Conservation (phyloP, 2,113 vertebrate species). For the Brachypodius melanocephalos region DNA sequence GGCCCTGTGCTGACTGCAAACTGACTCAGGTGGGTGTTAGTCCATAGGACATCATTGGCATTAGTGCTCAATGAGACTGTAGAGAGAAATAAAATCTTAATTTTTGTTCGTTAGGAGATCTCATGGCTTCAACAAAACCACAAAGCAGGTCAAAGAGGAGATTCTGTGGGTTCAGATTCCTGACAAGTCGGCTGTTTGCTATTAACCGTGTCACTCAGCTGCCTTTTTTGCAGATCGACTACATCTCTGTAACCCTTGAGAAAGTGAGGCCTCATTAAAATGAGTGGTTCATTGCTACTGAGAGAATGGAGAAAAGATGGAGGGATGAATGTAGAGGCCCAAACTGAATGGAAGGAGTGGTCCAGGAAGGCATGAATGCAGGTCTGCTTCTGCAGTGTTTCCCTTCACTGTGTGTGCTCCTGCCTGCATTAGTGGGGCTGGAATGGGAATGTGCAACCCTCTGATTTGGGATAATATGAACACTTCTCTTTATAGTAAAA, state of each 20-base stretch:
- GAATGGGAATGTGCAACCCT: not conserved
- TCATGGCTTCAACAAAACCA: not conserved
- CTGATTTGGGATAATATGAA: not conserved
- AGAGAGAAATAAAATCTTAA: not conserved
- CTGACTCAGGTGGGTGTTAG: not conserved
- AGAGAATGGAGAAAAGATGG: not conserved
- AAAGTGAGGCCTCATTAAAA: not conserved
- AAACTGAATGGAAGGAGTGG: not conserved
- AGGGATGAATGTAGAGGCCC: not conserved
- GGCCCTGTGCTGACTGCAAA: not conserved
- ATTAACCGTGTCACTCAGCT: not conserved
- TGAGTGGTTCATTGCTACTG: not conserved
- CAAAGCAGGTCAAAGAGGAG: not conserved
- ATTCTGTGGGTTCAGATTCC: not conserved
- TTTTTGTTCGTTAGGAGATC: not conserved
- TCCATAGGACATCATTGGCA: not conserved
- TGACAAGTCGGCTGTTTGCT: slow-evolving; percentile 7
- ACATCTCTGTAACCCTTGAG: not conserved
- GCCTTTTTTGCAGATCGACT: not conserved
- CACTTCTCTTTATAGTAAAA: not conserved
- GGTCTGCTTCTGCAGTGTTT: not conserved
- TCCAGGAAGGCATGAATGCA: not conserved
- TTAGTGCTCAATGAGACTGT: not conserved
- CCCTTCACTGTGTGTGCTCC: not conserved
- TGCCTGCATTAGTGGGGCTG: not conserved